Evolutionary conservation across 2,888 invertebrate species (phyloP), one percentile per base, ranked within the genome.

Genomic region (Dichetophora obliterata): DNA sequence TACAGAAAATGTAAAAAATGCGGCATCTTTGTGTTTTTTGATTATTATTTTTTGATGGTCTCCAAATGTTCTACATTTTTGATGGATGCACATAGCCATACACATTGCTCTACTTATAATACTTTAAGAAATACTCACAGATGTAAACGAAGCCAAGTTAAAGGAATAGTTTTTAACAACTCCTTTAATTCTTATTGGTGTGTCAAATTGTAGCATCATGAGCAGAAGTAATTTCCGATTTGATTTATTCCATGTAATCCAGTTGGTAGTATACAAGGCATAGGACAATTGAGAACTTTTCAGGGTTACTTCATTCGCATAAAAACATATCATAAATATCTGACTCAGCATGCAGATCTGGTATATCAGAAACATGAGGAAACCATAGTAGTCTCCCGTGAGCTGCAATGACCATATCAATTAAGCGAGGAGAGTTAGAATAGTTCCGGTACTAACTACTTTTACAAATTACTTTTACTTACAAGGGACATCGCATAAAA

Each of bases 291-390:
- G 73, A 16, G 78, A 73, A 34, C 85, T 86, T 37, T 80, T 75
- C 6, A 83, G 70, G 6, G 82, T 82, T 0, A 86, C 79, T 66
- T 83, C 83, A 0, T 84, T 85, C 0, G 85, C 77, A 81, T 77
- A 86, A 61, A 82, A 84, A 54, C 85, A 85, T n/a, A 86, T 52
- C 0, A 86, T 77, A 5, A 86, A 86, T 4, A 85, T 80, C 75
- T 85, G 83, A 0, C 65, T 14, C 6, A 86, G 61, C 85, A 85
- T 86, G 63, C 82, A 82, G 5, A 73, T 48, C 63, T 84, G 84
- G 57, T 85, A 86, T 27, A 79, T 73, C 16, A 48, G 27, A 37
- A 27, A 61, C n/a, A 43, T 43, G 6, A 72, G 0, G 24, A 72
- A 59, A 6, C 24, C 27, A 8, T 24, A 5, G 22, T 43, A 61